phyloP scores from a whole-genome alignment of 2,113 vertebrate genomes.

The Vulpes lagopus region DNA sequence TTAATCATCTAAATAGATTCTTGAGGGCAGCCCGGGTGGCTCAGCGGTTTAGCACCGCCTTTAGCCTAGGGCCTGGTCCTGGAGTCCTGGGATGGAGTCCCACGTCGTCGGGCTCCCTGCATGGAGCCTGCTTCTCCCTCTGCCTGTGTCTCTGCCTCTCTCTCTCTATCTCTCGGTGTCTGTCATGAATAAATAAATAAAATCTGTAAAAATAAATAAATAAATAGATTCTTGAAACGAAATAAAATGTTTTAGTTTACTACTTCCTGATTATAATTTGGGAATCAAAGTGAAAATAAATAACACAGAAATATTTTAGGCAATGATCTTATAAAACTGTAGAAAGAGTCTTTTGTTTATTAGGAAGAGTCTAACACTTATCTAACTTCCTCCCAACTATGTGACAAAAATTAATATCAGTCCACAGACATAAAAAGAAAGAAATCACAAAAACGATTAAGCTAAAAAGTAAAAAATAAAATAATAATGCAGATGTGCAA shows the following conservation, averaged over 20 bases:
- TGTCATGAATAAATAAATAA: too few relatives aligned
- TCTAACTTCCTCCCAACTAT: not conserved
- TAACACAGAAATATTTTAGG: not conserved
- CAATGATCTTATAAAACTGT: not conserved
- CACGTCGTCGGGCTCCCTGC: too few relatives aligned
- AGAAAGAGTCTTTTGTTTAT: not conserved
- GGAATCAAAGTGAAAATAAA: not conserved
- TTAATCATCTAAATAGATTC: slow-evolving; percentile 1
- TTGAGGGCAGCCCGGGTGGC: not conserved
- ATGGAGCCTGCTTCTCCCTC: too few relatives aligned
- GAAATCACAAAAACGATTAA: not conserved
- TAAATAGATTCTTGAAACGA: not conserved
- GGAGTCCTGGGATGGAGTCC: too few relatives aligned
- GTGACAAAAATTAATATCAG: not conserved
- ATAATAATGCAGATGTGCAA: not conserved
- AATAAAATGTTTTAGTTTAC: not conserved
- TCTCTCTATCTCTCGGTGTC: too few relatives aligned
- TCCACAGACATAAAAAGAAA: not conserved
- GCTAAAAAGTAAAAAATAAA: not conserved
- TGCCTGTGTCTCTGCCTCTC: too few relatives aligned
- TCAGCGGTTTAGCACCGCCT: too few relatives aligned
- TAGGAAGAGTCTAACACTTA: not conserved
- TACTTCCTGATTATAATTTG: slow-evolving; percentile 8
- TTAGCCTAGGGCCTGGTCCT: too few relatives aligned
- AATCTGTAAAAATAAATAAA: not conserved